Conservation (phyloP, 2,888 invertebrate species). For the Corythucha ciliata region DNA sequence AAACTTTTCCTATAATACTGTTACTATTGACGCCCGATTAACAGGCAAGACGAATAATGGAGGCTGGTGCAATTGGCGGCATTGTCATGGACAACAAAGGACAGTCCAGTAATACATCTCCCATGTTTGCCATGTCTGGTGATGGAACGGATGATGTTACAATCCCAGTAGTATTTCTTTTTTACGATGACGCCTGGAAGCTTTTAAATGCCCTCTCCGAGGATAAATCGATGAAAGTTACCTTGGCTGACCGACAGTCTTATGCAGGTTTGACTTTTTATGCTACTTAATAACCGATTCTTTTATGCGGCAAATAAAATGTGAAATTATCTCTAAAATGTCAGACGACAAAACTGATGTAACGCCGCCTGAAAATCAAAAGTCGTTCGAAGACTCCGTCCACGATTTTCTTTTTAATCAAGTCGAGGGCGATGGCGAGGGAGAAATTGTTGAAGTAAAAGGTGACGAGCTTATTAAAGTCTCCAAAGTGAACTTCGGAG, state of each 20-base stretch:
- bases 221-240: slow-evolving; percentile 33
- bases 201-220: slow-evolving; percentile 33
- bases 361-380: slow-evolving; percentile 26
- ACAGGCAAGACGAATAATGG: slow-evolving; percentile 56
- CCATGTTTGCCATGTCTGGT: slow-evolving; percentile 94
- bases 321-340: neutral
- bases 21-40: neutral
- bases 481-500: slow-evolving; percentile 2
- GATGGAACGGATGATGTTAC: slow-evolving; percentile 77
- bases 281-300: neutral
- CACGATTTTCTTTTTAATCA: slow-evolving; percentile 30
- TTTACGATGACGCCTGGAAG: slow-evolving; percentile 59
- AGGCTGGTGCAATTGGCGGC: slow-evolving; percentile 62
- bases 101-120: slow-evolving; percentile 53
- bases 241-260: slow-evolving; percentile 31
- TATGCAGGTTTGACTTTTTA: slow-evolving; percentile 15
- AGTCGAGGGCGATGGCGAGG: slow-evolving; percentile 22
- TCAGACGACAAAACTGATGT: slow-evolving; percentile 5
- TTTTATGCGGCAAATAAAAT: neutral
- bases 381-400: slow-evolving; percentile 32
- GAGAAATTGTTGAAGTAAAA: slow-evolving; percentile 25
- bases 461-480: slow-evolving; percentile 11
- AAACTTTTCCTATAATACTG: neutral
- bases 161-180: slow-evolving; percentile 87
- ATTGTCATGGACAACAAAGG: slow-evolving; percentile 69